Conservation (phyloP, 1,140 invertebrate genomes). For the Sinonovacula constricta region DNA sequence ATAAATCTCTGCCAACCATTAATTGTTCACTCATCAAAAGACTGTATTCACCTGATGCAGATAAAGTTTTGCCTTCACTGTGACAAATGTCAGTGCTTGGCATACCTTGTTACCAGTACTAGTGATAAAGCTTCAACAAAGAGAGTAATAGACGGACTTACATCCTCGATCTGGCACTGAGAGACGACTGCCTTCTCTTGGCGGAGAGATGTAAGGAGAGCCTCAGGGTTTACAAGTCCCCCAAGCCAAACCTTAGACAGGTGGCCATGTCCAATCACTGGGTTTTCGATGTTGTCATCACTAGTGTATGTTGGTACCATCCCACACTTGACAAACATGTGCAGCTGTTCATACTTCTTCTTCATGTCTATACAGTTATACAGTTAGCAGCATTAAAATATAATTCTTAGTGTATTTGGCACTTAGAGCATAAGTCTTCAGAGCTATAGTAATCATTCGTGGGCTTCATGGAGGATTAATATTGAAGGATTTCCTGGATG, state of each 20-base stretch:
- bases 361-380: conserved; percentile 74
- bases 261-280: conserved; percentile 65
- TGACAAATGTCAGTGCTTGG: too few species aligned
- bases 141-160: conserved; percentile 28
- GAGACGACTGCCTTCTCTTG: conserved; percentile 75
- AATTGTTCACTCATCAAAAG: too few species aligned
- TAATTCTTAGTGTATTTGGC: background rate
- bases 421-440: background rate
- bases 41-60: too few species aligned
- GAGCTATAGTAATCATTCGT: background rate
- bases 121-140: too few species aligned
- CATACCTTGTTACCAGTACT: too few species aligned
- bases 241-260: conserved; percentile 74
- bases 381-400: too few species aligned
- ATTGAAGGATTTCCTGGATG: too few species aligned
- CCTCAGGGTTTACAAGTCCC: conserved; percentile 75
- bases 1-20: too few species aligned
- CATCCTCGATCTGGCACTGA: conserved; percentile 64
- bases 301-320: conserved; percentile 73
- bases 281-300: conserved; percentile 54
- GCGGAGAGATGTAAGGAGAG: conserved; percentile 68
- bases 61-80: too few species aligned
- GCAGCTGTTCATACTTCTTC: conserved; percentile 70
- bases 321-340: conserved; percentile 69
- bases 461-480: background rate